A percentile compares a stretch with the other conserved stretches of the same genome.
Conservation (phyloP, 1,140 invertebrate species). For the Frieseomelitta varia region DNA sequence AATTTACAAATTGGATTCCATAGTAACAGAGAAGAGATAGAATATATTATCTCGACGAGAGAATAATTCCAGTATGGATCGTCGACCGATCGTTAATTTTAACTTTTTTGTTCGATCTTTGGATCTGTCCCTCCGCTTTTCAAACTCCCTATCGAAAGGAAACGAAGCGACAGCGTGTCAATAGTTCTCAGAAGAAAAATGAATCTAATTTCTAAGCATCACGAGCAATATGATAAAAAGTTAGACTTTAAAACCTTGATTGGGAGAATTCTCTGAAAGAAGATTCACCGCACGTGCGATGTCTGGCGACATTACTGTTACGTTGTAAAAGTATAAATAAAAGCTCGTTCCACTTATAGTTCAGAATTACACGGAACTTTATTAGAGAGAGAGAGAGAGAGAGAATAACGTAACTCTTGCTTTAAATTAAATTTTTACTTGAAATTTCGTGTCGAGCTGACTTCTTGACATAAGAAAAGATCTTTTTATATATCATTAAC, state of each 20-base stretch:
- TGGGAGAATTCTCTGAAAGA: slow-evolving; percentile 2
- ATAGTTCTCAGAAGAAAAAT: neutral
- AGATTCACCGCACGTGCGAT: neutral
- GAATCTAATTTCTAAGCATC: neutral
- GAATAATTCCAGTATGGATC: neutral
- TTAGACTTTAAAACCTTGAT: neutral
- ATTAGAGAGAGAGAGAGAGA: no score
- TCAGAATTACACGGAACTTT: no score
- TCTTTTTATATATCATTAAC: no score
- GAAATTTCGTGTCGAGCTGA: no score
- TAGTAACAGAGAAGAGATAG: neutral
- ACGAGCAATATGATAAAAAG: neutral
- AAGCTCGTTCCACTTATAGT: no score
- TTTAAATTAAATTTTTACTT: no score
- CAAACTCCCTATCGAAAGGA: no score
- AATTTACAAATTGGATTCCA: neutral
- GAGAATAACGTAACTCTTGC: no score
- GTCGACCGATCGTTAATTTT: neutral
- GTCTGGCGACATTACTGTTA: neutral
- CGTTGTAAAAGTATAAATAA: no score
- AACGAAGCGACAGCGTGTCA: no score
- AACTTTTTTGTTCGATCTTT: neutral
- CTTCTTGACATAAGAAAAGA: no score
- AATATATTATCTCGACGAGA: neutral
- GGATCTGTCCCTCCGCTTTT: no score